These are phyloP conservation scores for Pterocles orientalis DNA, from an alignment of 2,113 vertebrate genomes.

Conservation along the genomic window DNA sequence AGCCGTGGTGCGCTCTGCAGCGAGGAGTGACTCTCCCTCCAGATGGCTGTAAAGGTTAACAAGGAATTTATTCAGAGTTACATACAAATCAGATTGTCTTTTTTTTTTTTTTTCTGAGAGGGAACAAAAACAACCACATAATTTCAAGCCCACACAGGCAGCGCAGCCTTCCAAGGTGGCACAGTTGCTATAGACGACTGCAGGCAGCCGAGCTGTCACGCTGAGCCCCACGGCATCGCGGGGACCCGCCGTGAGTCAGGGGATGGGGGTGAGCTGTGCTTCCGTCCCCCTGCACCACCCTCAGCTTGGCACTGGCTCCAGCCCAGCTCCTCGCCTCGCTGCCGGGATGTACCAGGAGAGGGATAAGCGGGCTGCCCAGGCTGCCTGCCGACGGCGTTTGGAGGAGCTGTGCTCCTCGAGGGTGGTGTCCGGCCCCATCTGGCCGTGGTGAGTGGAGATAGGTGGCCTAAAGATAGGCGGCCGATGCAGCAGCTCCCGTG, in stretches of 20 bases:
- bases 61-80: constrained; percentile 62
- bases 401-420: neutral
- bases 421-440: accelerated
- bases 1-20: neutral
- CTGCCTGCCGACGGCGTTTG: accelerated
- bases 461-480: neutral
- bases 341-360: accelerated
- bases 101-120: neutral
- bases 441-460: neutral
- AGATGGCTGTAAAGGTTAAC: constrained; percentile 74
- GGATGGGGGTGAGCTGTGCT: neutral
- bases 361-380: neutral
- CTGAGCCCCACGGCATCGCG: neutral
- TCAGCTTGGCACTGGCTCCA: accelerated
- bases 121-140: constrained; percentile 69
- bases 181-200: constrained; percentile 53
- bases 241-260: neutral
- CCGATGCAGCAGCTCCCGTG: too few relatives aligned
- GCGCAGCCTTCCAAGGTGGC: constrained; percentile 21
- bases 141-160: constrained; percentile 67
- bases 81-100: constrained; percentile 64
- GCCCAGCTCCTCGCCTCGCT: neutral
- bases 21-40: constrained; percentile 47
- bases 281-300: neutral
- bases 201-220: constrained; percentile 21